Evolutionary conservation across 1,140 invertebrate genomes (phyloP), one percentile per base, ranked within the genome.

Genomic region (Drosophila orosa): DNA sequence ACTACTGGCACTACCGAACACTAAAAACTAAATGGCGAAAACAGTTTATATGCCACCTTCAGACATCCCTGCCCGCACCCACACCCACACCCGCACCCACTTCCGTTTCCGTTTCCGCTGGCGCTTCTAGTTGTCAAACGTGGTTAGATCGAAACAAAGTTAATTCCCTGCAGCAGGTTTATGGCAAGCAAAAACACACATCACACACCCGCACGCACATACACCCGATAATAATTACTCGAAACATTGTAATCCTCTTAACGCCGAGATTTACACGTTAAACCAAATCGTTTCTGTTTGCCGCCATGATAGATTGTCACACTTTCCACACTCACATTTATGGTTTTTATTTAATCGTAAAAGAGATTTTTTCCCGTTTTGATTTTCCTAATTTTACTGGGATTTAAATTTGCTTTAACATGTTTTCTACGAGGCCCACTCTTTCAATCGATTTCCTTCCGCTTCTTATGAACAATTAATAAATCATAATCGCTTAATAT

Each of bases 231-330:
- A 87, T 86, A 89, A 86, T 86, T 86, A 89, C 84, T 89, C 56
- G 79, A 78, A 87, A 86, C 83, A 87, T 87, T 87, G 83, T 86
- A 87, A 86, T 82, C 83, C 83, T 87, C 79, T 87, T 86, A 86
- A 61, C 79, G 81, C 66, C 48, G 45, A 68, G 83, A 87, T 86
- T 86, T 79, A 86, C 83, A 86, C 80, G 83, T 73, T 65, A 42
- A 58, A 66, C 54, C 52, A 75, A 42, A 74, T 45, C 60, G 45
- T 74, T 75, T 35, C 65, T 63, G 24, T 40, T 52, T 35, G 65
- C 60, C 29, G 42, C 17, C 37, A 39, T 67, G 47, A 68, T 68
- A 66, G 60, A 68, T 66, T 68, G 59, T 52, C 65, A 68, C 62
- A 52, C 50, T 35, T 22, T 5, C 13, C 15, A 6, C 15, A 6